phyloP scores from a whole-genome alignment of 2,888 invertebrate genomes.

The Muscina levida region DNA sequence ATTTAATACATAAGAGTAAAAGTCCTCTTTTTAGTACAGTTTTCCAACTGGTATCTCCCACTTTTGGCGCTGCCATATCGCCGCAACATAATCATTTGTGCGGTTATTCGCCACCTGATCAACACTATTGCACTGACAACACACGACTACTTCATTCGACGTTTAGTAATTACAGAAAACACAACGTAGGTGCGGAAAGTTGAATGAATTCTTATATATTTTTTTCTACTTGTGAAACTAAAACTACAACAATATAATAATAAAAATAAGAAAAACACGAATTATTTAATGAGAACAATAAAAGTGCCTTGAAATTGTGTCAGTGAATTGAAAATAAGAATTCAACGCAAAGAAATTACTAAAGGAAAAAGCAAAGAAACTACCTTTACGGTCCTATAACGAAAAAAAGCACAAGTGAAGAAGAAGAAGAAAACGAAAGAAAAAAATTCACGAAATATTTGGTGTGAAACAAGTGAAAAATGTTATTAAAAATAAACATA shows the following conservation, averaged over 20 bases:
- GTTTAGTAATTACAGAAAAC: slow-evolving; percentile 43
- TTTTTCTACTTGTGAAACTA: slow-evolving; percentile 6
- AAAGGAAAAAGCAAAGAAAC: slow-evolving; percentile 33
- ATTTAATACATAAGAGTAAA: too few relatives aligned
- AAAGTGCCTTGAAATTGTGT: not conserved
- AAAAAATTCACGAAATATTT: slow-evolving; percentile 22
- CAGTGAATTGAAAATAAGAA: not conserved
- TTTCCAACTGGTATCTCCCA: too few relatives aligned
- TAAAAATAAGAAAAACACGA: slow-evolving; percentile 8
- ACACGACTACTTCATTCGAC: slow-evolving; percentile 56
- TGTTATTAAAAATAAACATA: slow-evolving; percentile 41
- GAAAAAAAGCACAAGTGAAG: slow-evolving; percentile 5
- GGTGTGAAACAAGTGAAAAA: slow-evolving; percentile 32
- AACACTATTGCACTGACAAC: slow-evolving; percentile 45
- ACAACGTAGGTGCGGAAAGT: slow-evolving; percentile 37
- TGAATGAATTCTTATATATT: slow-evolving; percentile 27
- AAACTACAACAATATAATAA: slow-evolving; percentile 37
- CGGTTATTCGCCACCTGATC: too few relatives aligned
- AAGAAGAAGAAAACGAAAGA: not conserved
- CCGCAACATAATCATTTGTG: too few relatives aligned
- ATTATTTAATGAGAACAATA: not conserved
- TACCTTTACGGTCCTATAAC: not conserved
- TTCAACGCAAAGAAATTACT: not conserved
- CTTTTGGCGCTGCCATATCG: too few relatives aligned
- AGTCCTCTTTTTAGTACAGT: too few relatives aligned